These are phyloP conservation scores for Linnaemya vulpina DNA, from an alignment of 2,888 invertebrate genomes.

Conservation along the genomic window DNA sequence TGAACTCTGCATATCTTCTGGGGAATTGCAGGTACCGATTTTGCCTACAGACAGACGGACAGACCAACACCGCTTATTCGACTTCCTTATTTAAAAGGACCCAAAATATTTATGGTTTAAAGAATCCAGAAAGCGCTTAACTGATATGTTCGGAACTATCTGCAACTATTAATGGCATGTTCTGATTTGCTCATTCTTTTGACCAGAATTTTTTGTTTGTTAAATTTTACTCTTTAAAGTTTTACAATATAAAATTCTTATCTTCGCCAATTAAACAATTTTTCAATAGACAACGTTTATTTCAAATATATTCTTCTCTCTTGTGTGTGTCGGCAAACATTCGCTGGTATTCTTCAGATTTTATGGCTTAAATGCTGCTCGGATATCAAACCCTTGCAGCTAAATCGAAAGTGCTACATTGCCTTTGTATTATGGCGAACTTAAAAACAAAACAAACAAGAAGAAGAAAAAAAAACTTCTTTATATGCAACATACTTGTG, in stretches of 20 bases:
- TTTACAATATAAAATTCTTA: not conserved
- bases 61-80: too few species aligned
- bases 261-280: constrained; percentile 11
- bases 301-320: not conserved
- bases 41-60: too few species aligned
- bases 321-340: constrained; percentile 31
- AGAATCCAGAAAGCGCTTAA: too few species aligned
- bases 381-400: constrained; percentile 20
- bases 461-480: constrained; percentile 40
- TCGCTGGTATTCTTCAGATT: not conserved
- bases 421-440: constrained; percentile 47
- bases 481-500: constrained; percentile 25
- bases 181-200: too few species aligned
- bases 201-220: too few species aligned
- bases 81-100: too few species aligned
- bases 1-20: too few species aligned
- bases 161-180: too few species aligned
- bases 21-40: too few species aligned
- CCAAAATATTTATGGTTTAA: too few species aligned
- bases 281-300: not conserved
- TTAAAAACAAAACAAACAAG: constrained; percentile 56
- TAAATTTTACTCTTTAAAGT: too few species aligned
- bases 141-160: too few species aligned
- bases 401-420: constrained; percentile 48
- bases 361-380: not conserved